Evolutionary conservation across 2,113 vertebrate genomes (phyloP).

Genomic region (Mormyrus iriodes): DNA sequence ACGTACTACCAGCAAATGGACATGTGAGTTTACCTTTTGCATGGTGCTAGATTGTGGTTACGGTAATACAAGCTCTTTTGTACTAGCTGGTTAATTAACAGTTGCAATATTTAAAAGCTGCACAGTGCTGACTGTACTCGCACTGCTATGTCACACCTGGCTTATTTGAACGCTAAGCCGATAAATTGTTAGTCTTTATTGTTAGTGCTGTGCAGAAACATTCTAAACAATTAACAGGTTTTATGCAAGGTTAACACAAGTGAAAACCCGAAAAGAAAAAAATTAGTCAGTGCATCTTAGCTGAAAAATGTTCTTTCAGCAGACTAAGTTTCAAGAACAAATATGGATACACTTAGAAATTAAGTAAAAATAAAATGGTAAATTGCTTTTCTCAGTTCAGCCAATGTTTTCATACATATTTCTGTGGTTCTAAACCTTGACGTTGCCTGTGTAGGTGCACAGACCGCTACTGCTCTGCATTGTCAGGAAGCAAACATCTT

Average conservation of each 20-base stretch:
- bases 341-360: not conserved
- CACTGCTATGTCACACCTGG: not conserved
- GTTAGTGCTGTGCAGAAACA: not conserved
- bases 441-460: not conserved
- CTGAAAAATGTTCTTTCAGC: not conserved
- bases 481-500: not conserved
- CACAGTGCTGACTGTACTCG: not conserved
- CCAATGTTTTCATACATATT: constrained; percentile 25
- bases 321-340: not conserved
- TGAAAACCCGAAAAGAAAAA: not conserved
- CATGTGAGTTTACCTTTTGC: not conserved
- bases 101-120: not conserved
- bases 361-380: not conserved
- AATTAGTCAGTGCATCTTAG: not conserved
- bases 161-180: not conserved
- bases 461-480: not conserved
- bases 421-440: not conserved
- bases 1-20: not conserved
- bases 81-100: not conserved
- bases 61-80: not conserved
- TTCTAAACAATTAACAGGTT: not conserved
- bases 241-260: not conserved
- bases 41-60: not conserved
- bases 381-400: not conserved
- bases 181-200: not conserved